Evolutionary conservation across 2,113 vertebrate genomes (phyloP), one percentile per base, ranked within the genome.

Genomic region (Heptranchias perlo): DNA sequence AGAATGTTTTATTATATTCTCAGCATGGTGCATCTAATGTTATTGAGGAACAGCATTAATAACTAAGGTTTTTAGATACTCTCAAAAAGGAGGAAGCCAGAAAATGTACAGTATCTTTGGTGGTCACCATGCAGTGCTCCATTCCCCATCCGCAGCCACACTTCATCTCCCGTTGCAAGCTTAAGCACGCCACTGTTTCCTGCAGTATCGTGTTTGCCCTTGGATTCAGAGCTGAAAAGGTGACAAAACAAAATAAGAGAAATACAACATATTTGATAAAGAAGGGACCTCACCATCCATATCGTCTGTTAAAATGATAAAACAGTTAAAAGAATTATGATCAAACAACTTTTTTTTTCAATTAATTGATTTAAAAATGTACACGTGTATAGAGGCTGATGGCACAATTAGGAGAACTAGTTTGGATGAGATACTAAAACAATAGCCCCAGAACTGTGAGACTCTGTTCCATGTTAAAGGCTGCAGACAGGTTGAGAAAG

Each of bases 11-110:
- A 94, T 65, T 47, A 65, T 25, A 91, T 91, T 91, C 31, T 61
- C 49, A 35, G 3, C 4, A 58, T 54, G 39, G 16, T 82, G 39
- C 78, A 82, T 82, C 4, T 44, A 82, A 82, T 47, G 13, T 91
- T 87, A 93, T 23, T 64, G 21, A 39, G 35, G 31, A 62, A 21
- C 61, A 64, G 44, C 62, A 94, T 65, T 47, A 94, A 49, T 65
- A 49, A 94, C 64, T 0, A 47, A 4, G 16, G 58, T 96, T 62
- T 96, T 97, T 96, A 98, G 96, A 98, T 98, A 0, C 97, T 98
- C 97, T 98, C 98, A 96, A 98, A 98, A 96, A 98, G 98, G 96
- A 98, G 98, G 97, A 98, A 98, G 54, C 98, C 98, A 25, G 98
- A 98, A 94, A 98, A 98, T 23, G 98, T 98, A 3, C 98, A 98